phyloP scores from a whole-genome alignment of 2,888 invertebrate genomes.

The Drosophila kambysellisi region DNA sequence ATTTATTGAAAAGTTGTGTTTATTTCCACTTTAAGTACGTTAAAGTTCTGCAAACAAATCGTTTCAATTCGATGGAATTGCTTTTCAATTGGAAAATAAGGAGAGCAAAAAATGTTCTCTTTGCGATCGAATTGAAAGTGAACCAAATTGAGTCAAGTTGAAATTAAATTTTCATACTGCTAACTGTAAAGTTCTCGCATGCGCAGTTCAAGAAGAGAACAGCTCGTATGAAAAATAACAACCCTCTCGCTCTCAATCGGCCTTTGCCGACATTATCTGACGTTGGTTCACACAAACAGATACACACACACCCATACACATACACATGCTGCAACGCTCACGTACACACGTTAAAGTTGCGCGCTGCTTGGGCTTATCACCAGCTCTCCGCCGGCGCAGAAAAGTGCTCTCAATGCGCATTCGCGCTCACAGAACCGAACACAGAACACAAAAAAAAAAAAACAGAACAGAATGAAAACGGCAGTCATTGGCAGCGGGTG shows the following conservation, averaged over 20 bases:
- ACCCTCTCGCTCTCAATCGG: conserved; percentile 59
- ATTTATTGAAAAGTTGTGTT: neutral
- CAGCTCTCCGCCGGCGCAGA: conserved; percentile 69
- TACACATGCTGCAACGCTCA: conserved; percentile 13
- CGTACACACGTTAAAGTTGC: conserved; percentile 58
- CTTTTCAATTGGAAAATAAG: neutral
- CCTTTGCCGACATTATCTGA: conserved; percentile 48
- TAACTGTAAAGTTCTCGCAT: conserved; percentile 71
- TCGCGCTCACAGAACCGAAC: conserved; percentile 59
- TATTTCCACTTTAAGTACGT: neutral
- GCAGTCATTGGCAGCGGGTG: conserved; percentile 61
- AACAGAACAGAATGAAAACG: conserved; percentile 50
- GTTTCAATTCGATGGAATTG: neutral
- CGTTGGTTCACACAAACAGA: conserved; percentile 6
- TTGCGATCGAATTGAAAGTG: conserved; percentile 41
- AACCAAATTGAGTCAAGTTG: conserved; percentile 19
- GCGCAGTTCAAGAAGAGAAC: conserved; percentile 51
- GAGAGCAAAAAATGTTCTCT: conserved; percentile 1
- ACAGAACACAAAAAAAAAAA: conserved; percentile 11
- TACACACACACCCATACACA: conserved; percentile 9
- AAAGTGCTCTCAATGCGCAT: conserved; percentile 67
- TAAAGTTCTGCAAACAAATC: neutral
- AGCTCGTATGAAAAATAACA: conserved; percentile 28
- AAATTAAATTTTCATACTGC: conserved; percentile 12
- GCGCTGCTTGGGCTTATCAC: conserved; percentile 63